A percentile compares a stretch with the other conserved stretches of the same genome.
Conservation (phyloP, 2,888 invertebrate species). For the Drosophila ochracea region DNA sequence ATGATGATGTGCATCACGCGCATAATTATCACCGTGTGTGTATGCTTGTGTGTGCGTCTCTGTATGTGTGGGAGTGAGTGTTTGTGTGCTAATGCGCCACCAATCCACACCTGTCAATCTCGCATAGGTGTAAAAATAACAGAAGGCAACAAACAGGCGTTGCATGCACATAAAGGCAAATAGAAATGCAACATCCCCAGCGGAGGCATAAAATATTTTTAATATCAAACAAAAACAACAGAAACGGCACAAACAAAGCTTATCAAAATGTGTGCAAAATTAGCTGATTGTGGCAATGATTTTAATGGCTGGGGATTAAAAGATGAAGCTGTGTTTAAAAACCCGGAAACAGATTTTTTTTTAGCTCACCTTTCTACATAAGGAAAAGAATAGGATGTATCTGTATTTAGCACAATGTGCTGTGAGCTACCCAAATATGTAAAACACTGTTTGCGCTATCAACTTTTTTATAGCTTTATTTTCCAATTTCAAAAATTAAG, state of each 20-base stretch:
- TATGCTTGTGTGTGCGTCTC: constrained; percentile 25
- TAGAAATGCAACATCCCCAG: constrained; percentile 34
- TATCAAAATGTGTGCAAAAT: constrained; percentile 78
- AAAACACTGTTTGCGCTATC: neutral
- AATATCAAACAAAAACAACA: constrained; percentile 47
- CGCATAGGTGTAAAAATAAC: constrained; percentile 57
- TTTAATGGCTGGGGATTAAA: constrained; percentile 37
- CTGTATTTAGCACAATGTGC: neutral
- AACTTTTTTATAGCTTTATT: too few species aligned
- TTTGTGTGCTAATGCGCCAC: constrained; percentile 52
- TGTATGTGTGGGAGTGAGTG: constrained; percentile 10
- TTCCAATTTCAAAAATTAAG: too few species aligned
- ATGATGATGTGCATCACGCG: constrained; percentile 69
- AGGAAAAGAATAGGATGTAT: neutral
- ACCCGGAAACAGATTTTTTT: constrained; percentile 57
- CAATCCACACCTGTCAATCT: constrained; percentile 70
- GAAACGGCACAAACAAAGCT: constrained; percentile 47
- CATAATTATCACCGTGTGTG: constrained; percentile 62
- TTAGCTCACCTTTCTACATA: constrained; percentile 38
- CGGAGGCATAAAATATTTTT: constrained; percentile 54
- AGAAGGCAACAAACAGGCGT: constrained; percentile 59
- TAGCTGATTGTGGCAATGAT: constrained; percentile 64
- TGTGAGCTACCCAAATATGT: neutral
- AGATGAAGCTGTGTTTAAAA: constrained; percentile 59
- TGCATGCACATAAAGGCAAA: constrained; percentile 61